phyloP scores from a whole-genome alignment of 2,888 invertebrate species.

The Papilio elwesi region DNA sequence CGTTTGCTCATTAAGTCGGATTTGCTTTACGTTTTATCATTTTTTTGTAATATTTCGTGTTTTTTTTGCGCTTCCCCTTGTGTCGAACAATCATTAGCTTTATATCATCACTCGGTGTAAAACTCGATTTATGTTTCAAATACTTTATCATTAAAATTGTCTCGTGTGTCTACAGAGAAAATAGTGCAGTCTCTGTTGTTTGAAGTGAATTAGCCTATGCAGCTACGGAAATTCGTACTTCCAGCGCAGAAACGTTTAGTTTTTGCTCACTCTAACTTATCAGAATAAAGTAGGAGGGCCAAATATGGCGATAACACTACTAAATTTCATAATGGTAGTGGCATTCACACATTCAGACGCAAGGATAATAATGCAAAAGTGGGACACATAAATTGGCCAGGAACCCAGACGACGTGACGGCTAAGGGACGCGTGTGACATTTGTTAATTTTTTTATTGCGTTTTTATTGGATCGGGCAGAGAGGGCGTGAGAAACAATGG shows the following conservation, averaged over 20 bases:
- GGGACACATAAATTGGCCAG: slow-evolving; percentile 67
- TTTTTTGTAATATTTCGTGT: slow-evolving; percentile 57
- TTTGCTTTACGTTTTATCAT: slow-evolving; percentile 63
- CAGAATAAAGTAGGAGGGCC: slow-evolving; percentile 45
- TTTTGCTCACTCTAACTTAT: slow-evolving; percentile 46
- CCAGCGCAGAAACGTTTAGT: slow-evolving; percentile 37
- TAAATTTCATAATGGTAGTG: slow-evolving; percentile 55
- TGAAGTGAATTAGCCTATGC: slow-evolving; percentile 22
- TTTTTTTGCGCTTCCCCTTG: slow-evolving; percentile 50
- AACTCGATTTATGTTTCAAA: background rate
- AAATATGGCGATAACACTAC: slow-evolving; percentile 49
- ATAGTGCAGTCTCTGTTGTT: slow-evolving; percentile 28
- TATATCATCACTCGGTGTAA: background rate
- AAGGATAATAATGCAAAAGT: slow-evolving; percentile 61
- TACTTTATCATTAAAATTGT: background rate
- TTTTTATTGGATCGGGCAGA: slow-evolving; percentile 45
- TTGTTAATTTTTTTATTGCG: slow-evolving; percentile 45
- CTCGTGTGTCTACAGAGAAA: background rate
- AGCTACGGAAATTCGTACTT: slow-evolving; percentile 24
- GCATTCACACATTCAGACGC: slow-evolving; percentile 57
- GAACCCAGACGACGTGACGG: slow-evolving; percentile 52
- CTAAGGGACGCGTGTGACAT: slow-evolving; percentile 50
- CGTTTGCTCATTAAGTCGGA: slow-evolving; percentile 34
- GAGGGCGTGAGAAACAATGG: slow-evolving; percentile 58
- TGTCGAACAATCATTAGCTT: slow-evolving; percentile 36